Percentiles rank a stretch among this genome's conserved stretches.
phyloP scores from a whole-genome alignment of 2,888 invertebrate genomes.

The Synergus gifuensis region DNA sequence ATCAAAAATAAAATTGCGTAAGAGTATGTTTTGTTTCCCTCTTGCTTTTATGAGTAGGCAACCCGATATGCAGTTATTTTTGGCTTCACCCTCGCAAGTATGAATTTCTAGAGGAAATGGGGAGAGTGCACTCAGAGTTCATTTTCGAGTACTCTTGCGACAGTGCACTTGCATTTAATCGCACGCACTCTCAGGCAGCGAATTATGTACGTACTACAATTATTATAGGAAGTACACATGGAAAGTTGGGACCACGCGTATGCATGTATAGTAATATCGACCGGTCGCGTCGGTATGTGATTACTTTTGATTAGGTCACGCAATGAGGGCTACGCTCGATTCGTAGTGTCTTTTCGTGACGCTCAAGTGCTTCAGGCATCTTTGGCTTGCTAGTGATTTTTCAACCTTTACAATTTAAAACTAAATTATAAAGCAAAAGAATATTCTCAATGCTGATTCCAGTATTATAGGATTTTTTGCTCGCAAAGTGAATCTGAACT shows the following conservation, averaged over 20 bases:
- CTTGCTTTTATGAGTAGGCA: conserved; percentile 27
- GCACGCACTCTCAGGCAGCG: conserved; percentile 51
- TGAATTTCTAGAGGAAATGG: conserved; percentile 25
- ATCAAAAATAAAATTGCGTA: conserved; percentile 35
- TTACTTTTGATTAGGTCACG: conserved; percentile 37
- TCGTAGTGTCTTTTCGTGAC: conserved; percentile 25
- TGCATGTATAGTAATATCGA: conserved; percentile 21
- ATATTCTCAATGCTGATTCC: no score
- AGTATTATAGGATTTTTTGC: no score
- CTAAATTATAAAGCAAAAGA: no score
- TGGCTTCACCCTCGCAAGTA: conserved; percentile 33
- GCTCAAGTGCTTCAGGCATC: neutral
- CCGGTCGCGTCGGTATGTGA: conserved; percentile 27
- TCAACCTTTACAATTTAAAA: no score
- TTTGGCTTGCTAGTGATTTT: no score
- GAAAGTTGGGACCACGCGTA: conserved; percentile 11
- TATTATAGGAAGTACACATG: conserved; percentile 49
- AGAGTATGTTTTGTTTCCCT: conserved; percentile 30
- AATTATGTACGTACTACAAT: conserved; percentile 52
- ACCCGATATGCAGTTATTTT: conserved; percentile 39
- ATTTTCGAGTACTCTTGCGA: conserved; percentile 28
- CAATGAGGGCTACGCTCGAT: conserved; percentile 17
- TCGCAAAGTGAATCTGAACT: no score
- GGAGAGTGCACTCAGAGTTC: conserved; percentile 35
- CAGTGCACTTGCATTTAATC: conserved; percentile 43